Evolutionary conservation across 1,140 invertebrate species (phyloP).

Genomic region (Harpegnathos saltator): DNA sequence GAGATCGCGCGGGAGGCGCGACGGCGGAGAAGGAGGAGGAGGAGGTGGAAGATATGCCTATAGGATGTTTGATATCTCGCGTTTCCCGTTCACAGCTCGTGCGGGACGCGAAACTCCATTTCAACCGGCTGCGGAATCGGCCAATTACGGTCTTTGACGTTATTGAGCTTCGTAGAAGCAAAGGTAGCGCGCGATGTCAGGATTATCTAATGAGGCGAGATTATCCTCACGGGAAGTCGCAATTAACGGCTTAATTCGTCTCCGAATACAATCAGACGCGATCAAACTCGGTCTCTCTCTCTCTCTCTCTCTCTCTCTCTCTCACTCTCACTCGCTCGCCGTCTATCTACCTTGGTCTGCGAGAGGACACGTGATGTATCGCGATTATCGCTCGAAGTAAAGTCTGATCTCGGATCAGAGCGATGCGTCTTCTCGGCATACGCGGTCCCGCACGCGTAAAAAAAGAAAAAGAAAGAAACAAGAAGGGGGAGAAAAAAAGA

Average conservation of each 20-base stretch:
- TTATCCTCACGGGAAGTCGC: slow-evolving; percentile 79
- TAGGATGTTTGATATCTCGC: slow-evolving; percentile 11
- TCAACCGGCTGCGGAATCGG: slow-evolving; percentile 77
- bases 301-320: too few relatives aligned
- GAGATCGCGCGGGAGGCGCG: too few relatives aligned
- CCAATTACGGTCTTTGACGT: slow-evolving; percentile 80
- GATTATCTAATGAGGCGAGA: slow-evolving; percentile 76
- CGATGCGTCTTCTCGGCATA: too few relatives aligned
- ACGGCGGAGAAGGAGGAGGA: too few relatives aligned
- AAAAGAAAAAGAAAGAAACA: too few relatives aligned
- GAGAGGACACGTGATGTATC: neutral
- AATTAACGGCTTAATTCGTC: slow-evolving; percentile 72
- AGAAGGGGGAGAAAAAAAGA: too few relatives aligned
- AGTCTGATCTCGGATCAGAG: neutral
- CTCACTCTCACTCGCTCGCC: too few relatives aligned
- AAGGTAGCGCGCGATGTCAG: slow-evolving; percentile 73
- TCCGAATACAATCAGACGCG: slow-evolving; percentile 49
- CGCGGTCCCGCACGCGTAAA: too few relatives aligned
- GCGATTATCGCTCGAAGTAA: slow-evolving; percentile 12
- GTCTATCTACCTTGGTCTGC: too few relatives aligned
- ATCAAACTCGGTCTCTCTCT: slow-evolving; percentile 10
- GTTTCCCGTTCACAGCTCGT: slow-evolving; percentile 50
- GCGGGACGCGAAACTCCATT: slow-evolving; percentile 69
- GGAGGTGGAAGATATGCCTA: neutral
- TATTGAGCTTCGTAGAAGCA: slow-evolving; percentile 77